phyloP scores from a whole-genome alignment of 2,113 vertebrate genomes.

The Caracal caracal region DNA sequence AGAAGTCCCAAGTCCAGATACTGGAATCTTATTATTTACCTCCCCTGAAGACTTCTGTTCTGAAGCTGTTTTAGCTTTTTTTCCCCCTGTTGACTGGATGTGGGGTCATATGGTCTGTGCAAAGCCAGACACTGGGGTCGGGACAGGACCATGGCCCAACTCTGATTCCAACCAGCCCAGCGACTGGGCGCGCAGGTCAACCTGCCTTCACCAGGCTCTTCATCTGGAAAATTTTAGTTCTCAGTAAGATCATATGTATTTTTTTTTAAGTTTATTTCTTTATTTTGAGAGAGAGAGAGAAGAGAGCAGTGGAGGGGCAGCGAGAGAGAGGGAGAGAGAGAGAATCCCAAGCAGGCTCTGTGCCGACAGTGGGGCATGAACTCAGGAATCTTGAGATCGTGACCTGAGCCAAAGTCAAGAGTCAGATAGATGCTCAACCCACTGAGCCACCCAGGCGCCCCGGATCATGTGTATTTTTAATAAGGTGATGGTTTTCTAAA shows the following conservation, averaged over 20 bases:
- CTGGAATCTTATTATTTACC: not conserved
- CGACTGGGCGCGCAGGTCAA: accelerated
- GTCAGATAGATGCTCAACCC: not conserved
- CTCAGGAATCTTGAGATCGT: not conserved
- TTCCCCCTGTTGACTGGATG: not conserved
- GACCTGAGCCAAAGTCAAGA: not conserved
- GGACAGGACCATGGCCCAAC: not conserved
- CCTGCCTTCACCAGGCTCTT: not conserved
- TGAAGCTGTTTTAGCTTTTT: not conserved
- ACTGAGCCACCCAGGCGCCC: not conserved
- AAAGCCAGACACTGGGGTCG: not conserved
- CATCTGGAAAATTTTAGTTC: not conserved
- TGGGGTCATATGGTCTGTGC: not conserved
- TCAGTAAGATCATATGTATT: not conserved
- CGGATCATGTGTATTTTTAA: not conserved
- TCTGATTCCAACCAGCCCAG: not conserved
- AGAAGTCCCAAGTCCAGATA: no score
- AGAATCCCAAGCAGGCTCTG: no score
- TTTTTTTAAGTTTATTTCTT: not conserved
- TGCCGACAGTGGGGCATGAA: not conserved
- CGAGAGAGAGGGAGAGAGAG: no score
- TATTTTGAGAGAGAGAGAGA: not conserved
- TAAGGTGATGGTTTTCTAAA: not conserved
- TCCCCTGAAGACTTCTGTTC: not conserved
- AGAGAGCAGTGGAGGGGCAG: not conserved